Evolutionary conservation across 2,113 vertebrate genomes (phyloP), one percentile per base, ranked within the genome.

Genomic region (Menidia beryllina): DNA sequence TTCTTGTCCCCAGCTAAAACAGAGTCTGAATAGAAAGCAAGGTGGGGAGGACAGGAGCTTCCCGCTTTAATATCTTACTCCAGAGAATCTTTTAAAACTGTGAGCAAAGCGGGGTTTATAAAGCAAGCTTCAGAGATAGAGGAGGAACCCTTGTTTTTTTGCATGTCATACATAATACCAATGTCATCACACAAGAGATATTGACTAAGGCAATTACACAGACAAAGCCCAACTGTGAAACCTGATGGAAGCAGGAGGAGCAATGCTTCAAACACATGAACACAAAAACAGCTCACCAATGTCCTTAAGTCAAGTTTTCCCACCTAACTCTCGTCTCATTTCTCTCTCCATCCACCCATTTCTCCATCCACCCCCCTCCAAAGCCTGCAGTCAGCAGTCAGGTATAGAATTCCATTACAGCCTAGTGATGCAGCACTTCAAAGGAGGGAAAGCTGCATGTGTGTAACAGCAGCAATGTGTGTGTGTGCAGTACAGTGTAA

Each of bases 341-440:
- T 85, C 64, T 77, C 80, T 67, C 62, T 84, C 69, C 69, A 72
- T 69, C 72, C 79, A 58, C 72, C 57, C 64, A 75, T 82, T 83
- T 68, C 77, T 82, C 72, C 75, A 78, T 82, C 69, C 67, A 70
- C 67, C 76, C 70, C 59, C 53, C 24, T 68, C 70, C 72, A 84
- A 90, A 89, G 84, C 84, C 81, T 80, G 52, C 81, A 91, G 84
- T 89, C 87, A 91, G 90, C 87, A 88, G 74, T 84, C 82, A 86
- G 75, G 77, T 87, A 85, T 64, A 82, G 86, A 88, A 89, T 89
- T 86, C 84, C 84, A 91, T 89, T 88, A 91, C 84, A 84, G 74
- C 73, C 79, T 62, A 85, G 88, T 89, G 86, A 91, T 86, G 85
- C 86, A 89, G 85, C 88, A 82, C 77, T 88, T 88, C 86, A 86